Base-by-base conservation (phyloP, 2,888 invertebrate genomes). In the Operophtera brumata region DNA sequence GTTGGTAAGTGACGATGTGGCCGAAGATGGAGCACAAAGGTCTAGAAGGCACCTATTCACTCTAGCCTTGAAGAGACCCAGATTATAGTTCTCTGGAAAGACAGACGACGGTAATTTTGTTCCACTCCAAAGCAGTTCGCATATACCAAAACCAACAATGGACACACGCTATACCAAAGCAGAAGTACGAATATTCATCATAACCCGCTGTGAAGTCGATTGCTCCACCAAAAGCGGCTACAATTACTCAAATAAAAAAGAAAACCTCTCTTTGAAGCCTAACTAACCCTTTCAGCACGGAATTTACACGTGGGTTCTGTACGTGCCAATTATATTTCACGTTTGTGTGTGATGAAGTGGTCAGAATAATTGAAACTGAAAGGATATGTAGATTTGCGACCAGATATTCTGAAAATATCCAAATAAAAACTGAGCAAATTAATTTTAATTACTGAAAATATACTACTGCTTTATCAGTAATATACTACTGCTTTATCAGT, bases 201-300 rank as follows among this genome's bases (percentile, higher is more conserved):
- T 49, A 52, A 54, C 40, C 57, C 58, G 50, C 61, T 62, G 62
- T 47, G 54, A 57, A 49, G 34, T 46, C 60, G 54, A 58, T 56
- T 58, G 40, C 37, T 46, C 32, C 28, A 14, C 44, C n/a, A n/a
- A n/a, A n/a, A n/a, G 47, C 36, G 5, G 42, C 34, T 28, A 59
- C 59, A 51, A 58, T 62, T 56, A 59, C 57, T 53, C 44, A 53
- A 61, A 59, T 47, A 25, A 51, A 56, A 49, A 49, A 49, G 39
- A 54, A 54, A 51, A 45, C 42, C 43, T 36, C 41, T 47, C 32
- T 56, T 54, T 53, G 49, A 54, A 47, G 44, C 47, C 54, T 57
- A 57, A 63, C 61, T 52, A 60, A 25, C 57, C 51, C 47, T 54
- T 53, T 45, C 25, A 41, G 14, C 30, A 46, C 46, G 54, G 54